Percentiles rank a stretch among this genome's conserved stretches.
phyloP scores from a whole-genome alignment of 2,113 vertebrate genomes.

The Hippocampus guttulatus region DNA sequence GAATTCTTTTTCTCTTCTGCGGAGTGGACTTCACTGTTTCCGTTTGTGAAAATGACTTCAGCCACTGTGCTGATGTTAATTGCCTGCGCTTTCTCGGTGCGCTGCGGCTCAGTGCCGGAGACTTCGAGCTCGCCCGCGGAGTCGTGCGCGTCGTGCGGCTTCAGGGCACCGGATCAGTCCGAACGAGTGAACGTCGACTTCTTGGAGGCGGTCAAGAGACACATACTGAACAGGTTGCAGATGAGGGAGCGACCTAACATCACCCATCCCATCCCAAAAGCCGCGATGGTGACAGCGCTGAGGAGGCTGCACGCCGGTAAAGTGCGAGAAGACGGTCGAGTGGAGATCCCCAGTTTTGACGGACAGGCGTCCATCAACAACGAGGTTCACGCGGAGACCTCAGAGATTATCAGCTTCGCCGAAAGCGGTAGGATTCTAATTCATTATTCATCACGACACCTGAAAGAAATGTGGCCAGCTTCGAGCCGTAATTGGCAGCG shows the following conservation, averaged over 20 bases:
- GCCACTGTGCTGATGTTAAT: slow-evolving; percentile 43
- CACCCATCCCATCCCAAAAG: slow-evolving; percentile 92
- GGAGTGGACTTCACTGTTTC: slow-evolving; percentile 10
- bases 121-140: slow-evolving; percentile 73
- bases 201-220: slow-evolving; percentile 93
- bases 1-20: background rate
- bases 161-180: slow-evolving; percentile 80
- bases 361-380: slow-evolving; percentile 82
- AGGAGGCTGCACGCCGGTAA: slow-evolving; percentile 93
- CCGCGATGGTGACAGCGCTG: slow-evolving; percentile 93
- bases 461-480: slow-evolving; percentile 28
- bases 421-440: slow-evolving; percentile 83
- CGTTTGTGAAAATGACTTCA: slow-evolving; percentile 53
- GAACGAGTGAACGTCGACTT: slow-evolving; percentile 84
- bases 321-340: slow-evolving; percentile 87
- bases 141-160: slow-evolving; percentile 87
- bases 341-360: slow-evolving; percentile 92
- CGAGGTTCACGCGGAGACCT: slow-evolving; percentile 81
- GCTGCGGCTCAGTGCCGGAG: slow-evolving; percentile 66
- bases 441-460: slow-evolving; percentile 35
- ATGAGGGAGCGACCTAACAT: slow-evolving; percentile 94
- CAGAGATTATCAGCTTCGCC: slow-evolving; percentile 96
- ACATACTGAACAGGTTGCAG: slow-evolving; percentile 92
- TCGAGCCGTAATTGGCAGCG: slow-evolving; percentile 10
- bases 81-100: slow-evolving; percentile 57